These are phyloP conservation scores for Octodon degus DNA, from an alignment of 2,113 vertebrate species.

Conservation along the genomic window DNA sequence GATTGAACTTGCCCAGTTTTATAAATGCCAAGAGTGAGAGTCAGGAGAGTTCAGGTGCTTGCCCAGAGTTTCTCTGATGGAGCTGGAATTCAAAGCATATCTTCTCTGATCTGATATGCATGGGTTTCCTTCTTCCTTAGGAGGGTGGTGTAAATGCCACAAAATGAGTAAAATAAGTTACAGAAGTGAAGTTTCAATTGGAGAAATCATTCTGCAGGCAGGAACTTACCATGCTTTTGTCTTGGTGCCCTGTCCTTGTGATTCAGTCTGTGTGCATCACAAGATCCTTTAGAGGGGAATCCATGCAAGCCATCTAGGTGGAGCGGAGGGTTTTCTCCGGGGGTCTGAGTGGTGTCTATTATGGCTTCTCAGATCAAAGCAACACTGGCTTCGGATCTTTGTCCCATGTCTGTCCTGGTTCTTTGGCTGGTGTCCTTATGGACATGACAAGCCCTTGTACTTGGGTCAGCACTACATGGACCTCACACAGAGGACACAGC, in stretches of 20 bases:
- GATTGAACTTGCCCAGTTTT: constrained; percentile 6
- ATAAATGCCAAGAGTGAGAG: constrained; percentile 3
- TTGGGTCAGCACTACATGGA: too few relatives aligned
- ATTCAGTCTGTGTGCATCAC: not conserved
- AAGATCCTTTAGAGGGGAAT: not conserved
- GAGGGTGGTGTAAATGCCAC: not conserved
- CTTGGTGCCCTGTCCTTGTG: not conserved
- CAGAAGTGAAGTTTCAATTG: not conserved
- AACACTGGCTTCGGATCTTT: not conserved
- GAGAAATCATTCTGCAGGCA: not conserved
- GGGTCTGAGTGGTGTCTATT: not conserved
- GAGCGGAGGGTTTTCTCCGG: not conserved
- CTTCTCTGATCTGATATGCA: not conserved
- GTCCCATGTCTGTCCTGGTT: not conserved
- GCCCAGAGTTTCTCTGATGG: not conserved
- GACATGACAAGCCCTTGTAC: not conserved
- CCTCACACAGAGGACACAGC: not conserved
- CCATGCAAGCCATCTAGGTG: not conserved
- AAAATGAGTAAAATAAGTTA: not conserved
- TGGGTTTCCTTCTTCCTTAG: not conserved
- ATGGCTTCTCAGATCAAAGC: not conserved
- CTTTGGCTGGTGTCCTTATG: not conserved
- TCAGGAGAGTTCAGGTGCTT: not conserved
- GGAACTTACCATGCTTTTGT: not conserved
- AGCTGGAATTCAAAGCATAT: not conserved